Percentiles rank a stretch among this genome's conserved stretches.
phyloP scores from a whole-genome alignment of 2,797 vertebrate species.

The Moxostoma hubbsi region DNA sequence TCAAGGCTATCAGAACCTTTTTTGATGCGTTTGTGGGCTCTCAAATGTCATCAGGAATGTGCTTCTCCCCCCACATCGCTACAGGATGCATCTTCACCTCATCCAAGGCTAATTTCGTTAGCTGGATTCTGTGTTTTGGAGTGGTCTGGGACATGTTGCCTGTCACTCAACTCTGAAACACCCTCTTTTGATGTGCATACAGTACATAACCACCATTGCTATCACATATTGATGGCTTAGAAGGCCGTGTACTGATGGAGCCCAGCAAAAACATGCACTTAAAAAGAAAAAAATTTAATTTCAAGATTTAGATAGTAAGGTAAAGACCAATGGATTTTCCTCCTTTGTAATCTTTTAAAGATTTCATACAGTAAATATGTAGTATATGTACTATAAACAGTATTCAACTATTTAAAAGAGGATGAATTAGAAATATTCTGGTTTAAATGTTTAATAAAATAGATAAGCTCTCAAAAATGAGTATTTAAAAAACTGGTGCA shows the following conservation, averaged over 20 bases:
- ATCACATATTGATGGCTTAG: background rate
- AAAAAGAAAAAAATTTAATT: background rate
- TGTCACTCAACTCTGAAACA: constrained; percentile 19
- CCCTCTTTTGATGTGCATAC: background rate
- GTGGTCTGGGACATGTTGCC: background rate
- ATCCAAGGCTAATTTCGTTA: background rate
- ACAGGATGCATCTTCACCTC: background rate
- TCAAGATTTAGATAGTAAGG: background rate
- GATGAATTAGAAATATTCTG: background rate
- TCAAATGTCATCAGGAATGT: constrained; percentile 24
- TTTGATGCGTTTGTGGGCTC: background rate
- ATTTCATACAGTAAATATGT: too few relatives aligned
- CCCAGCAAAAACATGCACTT: background rate
- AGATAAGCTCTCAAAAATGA: background rate
- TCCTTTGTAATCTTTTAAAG: too few relatives aligned
- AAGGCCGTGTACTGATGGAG: background rate
- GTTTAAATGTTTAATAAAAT: background rate
- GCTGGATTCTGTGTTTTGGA: too few relatives aligned
- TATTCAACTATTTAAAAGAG: background rate
- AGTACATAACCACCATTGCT: background rate
- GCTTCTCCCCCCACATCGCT: background rate
- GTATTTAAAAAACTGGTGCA: too few relatives aligned
- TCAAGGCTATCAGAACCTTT: constrained; percentile 7
- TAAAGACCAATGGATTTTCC: too few relatives aligned
- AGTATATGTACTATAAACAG: too few relatives aligned